Percentiles rank a stretch among this genome's conserved stretches.
phyloP scores from a whole-genome alignment of 2,888 invertebrate genomes.

The Andricus curvator region DNA sequence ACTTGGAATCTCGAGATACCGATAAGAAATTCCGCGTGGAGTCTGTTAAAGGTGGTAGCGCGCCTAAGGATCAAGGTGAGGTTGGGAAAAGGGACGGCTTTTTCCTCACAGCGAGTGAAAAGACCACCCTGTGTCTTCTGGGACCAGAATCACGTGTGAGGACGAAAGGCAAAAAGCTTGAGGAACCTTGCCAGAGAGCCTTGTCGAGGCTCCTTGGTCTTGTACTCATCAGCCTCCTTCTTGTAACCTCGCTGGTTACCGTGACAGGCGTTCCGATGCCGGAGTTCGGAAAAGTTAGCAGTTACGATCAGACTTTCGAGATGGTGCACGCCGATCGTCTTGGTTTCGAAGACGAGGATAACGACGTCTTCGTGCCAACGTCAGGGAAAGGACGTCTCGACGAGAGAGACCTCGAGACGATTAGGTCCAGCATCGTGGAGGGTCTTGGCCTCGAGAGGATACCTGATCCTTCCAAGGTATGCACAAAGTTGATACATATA shows the following conservation, averaged over 20 bases:
- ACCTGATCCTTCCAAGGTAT: constrained; percentile 75
- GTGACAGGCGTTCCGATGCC: constrained; percentile 35
- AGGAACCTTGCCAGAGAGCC: background rate
- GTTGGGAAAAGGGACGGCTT: constrained; percentile 17
- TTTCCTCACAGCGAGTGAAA: constrained; percentile 21
- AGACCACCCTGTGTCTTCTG: constrained; percentile 28
- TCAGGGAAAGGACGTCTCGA: constrained; percentile 48
- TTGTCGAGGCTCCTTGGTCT: background rate
- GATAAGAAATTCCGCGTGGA: constrained; percentile 46
- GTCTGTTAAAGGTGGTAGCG: constrained; percentile 44
- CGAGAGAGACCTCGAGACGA: constrained; percentile 69
- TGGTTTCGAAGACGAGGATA: constrained; percentile 39
- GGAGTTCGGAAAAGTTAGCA: constrained; percentile 21
- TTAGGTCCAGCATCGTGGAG: constrained; percentile 73
- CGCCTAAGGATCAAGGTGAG: constrained; percentile 26
- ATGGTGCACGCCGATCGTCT: constrained; percentile 14
- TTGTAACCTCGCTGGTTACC: constrained; percentile 10
- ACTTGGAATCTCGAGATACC: constrained; percentile 64
- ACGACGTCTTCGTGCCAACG: constrained; percentile 32
- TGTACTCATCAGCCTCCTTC: constrained; percentile 6
- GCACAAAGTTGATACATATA: background rate
- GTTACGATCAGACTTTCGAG: constrained; percentile 32
- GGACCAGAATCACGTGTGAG: constrained; percentile 15
- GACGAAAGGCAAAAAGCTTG: background rate
- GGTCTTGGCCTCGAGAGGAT: constrained; percentile 74